Conservation (phyloP, 2,797 vertebrate genomes). For the Micrastur ruficollis region DNA sequence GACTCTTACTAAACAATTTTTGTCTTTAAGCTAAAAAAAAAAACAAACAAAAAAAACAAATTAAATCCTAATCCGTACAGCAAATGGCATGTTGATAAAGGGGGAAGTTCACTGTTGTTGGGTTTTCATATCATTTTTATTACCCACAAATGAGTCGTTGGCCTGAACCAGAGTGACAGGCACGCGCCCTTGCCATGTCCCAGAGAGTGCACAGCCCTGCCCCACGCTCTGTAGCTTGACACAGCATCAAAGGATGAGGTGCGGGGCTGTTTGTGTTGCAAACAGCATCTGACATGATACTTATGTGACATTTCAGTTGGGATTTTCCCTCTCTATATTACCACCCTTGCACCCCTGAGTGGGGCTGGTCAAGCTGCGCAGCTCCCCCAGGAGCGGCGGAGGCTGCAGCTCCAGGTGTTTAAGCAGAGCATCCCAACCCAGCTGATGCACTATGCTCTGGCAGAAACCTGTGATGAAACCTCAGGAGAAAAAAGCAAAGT, state of each 20-base stretch:
- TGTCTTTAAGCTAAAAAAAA: not conserved
- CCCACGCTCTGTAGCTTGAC: not conserved
- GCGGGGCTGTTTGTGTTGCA: not conserved
- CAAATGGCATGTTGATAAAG: not conserved
- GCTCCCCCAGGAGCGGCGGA: fast-evolving
- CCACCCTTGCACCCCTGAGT: fast-evolving
- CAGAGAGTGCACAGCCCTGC: not conserved
- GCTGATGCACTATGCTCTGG: fast-evolving
- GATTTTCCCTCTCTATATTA: not conserved
- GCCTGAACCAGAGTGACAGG: not conserved
- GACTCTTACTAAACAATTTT: not conserved
- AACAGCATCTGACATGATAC: not conserved
- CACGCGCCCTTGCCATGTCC: fast-evolving
- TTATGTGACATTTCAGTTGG: fast-evolving
- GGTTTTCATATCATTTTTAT: not conserved
- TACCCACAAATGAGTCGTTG: fast-evolving
- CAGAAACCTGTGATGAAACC: not conserved
- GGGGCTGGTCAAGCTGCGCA: not conserved
- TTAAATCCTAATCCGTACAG: not conserved
- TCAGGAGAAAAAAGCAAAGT: not conserved
- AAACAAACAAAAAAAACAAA: not conserved
- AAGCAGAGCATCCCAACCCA: not conserved
- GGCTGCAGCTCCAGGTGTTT: not conserved
- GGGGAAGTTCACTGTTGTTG: not conserved
- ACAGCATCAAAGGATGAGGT: not conserved